Percentiles rank a stretch among this genome's conserved stretches.
These are phyloP conservation scores for Danio albolineatus DNA, from an alignment of 2,797 vertebrate genomes.

Conservation along the genomic window DNA sequence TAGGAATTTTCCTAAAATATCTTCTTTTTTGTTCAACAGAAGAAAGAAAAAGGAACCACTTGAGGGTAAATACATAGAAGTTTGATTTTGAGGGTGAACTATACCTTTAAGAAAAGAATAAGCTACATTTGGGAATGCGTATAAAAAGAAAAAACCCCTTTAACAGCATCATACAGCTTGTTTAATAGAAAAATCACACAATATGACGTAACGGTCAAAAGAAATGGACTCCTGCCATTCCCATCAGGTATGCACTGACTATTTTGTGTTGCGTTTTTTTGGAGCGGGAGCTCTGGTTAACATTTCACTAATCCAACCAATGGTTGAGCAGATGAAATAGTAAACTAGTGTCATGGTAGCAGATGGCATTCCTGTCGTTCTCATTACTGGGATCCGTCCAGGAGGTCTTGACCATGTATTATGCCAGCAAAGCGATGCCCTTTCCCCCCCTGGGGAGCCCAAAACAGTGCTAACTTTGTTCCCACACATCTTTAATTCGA, in stretches of 20 bases:
- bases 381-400: not conserved
- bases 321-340: conserved; percentile 4
- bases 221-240: not conserved
- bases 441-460: not conserved
- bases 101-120: not conserved
- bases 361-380: not conserved
- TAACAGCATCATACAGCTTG: not conserved
- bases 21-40: too few relatives aligned
- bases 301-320: conserved; percentile 13
- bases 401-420: conserved; percentile 18
- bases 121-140: conserved; percentile 29
- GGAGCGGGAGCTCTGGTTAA: conserved; percentile 28
- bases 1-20: too few relatives aligned
- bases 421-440: not conserved
- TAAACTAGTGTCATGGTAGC: conserved; percentile 12
- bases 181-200: not conserved
- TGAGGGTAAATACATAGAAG: too few relatives aligned
- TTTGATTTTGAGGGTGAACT: too few relatives aligned
- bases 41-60: too few relatives aligned
- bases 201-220: not conserved
- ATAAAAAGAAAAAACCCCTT: conserved; percentile 3
- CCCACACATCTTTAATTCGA: conserved; percentile 3
- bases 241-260: conserved; percentile 20
- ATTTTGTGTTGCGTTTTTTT: too few relatives aligned
- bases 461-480: not conserved